phyloP scores from a whole-genome alignment of 2,113 vertebrate genomes.

The Ammodytes dubius region DNA sequence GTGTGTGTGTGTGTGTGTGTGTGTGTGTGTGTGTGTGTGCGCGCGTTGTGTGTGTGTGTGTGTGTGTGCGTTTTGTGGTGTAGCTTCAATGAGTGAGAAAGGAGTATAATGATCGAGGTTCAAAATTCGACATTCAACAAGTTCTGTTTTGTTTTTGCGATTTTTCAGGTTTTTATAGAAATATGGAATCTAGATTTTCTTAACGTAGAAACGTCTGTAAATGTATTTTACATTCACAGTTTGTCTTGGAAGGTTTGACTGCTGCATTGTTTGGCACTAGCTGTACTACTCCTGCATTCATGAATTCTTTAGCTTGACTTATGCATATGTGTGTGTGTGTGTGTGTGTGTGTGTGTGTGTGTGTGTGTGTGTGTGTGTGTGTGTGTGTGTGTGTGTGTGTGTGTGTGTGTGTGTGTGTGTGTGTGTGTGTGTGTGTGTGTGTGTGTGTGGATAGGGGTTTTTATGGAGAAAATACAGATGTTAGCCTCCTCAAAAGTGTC shows the following conservation, averaged over 20 bases:
- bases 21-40: not conserved
- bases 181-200: not conserved
- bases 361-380: too few relatives aligned
- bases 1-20: too few relatives aligned
- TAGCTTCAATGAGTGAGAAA: slow-evolving; percentile 8
- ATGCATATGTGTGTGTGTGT: not conserved
- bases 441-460: too few relatives aligned
- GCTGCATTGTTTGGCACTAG: not conserved
- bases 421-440: too few relatives aligned
- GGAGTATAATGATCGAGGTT: slow-evolving; percentile 21
- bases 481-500: too few relatives aligned
- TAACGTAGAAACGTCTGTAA: not conserved
- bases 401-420: too few relatives aligned
- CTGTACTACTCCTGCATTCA: not conserved
- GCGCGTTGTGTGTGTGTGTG: not conserved
- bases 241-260: too few relatives aligned
- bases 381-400: too few relatives aligned
- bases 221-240: not conserved
- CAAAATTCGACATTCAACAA: not conserved
- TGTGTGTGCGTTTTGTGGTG: not conserved
- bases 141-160: not conserved
- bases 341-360: too few relatives aligned
- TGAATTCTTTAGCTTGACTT: not conserved
- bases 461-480: not conserved
- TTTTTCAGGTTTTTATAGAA: not conserved